Base-by-base conservation (phyloP, 2,797 vertebrate species). In the Salarias fasciatus region DNA sequence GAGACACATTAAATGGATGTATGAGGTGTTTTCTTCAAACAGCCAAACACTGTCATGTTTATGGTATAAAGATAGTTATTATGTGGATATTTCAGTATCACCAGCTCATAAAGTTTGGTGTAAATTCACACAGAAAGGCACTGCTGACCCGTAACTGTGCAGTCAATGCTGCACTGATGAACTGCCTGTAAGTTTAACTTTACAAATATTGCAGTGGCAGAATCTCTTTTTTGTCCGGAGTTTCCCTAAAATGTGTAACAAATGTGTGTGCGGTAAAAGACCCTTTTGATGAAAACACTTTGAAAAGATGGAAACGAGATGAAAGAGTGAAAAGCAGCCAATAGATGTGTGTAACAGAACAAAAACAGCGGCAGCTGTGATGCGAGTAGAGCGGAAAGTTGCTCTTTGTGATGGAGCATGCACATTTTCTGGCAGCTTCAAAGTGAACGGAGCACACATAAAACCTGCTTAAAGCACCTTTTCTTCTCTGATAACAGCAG, bases 301-400 rank as follows among this genome's bases (percentile, higher is more conserved):
- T 2, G 24, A 50, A 14, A 63, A 33, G 15, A 70, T 30, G 14
- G 48, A 66, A 52, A 43, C 14, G 11, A 10, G 50, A 74, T 58
- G 28, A 79, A 52, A 71, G 38, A 24, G 40, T 4, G 3, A 13
- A 56, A 48, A 38, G 42, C 11, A 46, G n/a, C 5, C 24, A 18
- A 3, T 7, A 37, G 9, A 8, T 29, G 48, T 43, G 38, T n/a
- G 30, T 9, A 28, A 60, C 28, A 53, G 58, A 51, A 35, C 29
- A 43, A 55, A 33, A 65, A 15, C 33, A 6, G 5, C 4, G 38
- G 40, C n/a, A 11, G 11, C 8, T 44, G 61, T 29, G 38, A 62
- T n/a, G 48, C 42, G 14, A 43, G 51, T 55, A 15, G 7, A 44
- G 10, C 18, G n/a, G 29, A 43, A 51, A 38, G 36, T 15, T 30